phyloP scores from a whole-genome alignment of 2,113 vertebrate genomes.

The Ceuthmochares aereus region DNA sequence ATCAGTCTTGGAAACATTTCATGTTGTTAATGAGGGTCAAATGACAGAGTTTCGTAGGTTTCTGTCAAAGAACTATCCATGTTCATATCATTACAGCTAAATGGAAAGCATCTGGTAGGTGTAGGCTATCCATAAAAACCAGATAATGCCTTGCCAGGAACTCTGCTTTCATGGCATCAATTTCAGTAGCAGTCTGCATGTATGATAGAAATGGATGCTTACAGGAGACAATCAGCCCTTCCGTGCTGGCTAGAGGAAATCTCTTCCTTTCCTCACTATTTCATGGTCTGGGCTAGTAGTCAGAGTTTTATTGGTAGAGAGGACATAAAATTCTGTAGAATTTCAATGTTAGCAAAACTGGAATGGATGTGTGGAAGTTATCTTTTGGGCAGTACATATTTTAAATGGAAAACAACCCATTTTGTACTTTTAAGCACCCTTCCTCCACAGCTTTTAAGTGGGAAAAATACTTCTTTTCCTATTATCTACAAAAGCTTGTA shows the following conservation, averaged over 20 bases:
- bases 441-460: background rate
- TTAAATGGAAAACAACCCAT: background rate
- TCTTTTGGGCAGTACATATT: background rate
- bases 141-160: background rate
- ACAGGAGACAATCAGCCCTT: background rate
- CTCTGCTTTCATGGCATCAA: background rate
- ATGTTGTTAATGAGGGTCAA: slow-evolving; percentile 1
- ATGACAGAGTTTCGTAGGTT: background rate
- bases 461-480: background rate
- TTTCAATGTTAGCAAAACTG: background rate
- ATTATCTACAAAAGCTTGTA: background rate
- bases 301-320: background rate
- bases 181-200: background rate
- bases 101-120: background rate
- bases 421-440: background rate
- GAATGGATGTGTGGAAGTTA: background rate
- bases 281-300: background rate
- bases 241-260: background rate
- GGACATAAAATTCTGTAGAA: background rate
- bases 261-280: background rate
- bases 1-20: background rate
- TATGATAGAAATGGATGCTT: background rate
- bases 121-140: background rate
- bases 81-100: background rate
- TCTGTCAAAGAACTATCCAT: background rate